Base-by-base conservation (phyloP, 2,113 vertebrate genomes). In the Sphyrna mokarran region DNA sequence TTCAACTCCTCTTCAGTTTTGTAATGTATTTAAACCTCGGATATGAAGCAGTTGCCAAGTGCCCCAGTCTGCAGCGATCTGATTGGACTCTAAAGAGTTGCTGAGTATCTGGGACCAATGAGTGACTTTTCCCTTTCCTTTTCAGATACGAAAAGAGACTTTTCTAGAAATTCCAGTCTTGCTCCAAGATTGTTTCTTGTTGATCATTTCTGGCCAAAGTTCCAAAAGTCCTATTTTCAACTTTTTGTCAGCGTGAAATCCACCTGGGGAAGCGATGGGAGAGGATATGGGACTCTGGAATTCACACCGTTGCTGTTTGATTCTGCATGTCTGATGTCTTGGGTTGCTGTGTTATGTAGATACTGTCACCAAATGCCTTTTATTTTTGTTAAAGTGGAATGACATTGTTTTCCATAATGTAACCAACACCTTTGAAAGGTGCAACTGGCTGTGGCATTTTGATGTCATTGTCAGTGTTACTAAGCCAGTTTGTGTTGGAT, bases 61-160 rank as follows among this genome's bases (percentile, higher is more conserved):
- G n/a, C 37, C n/a, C 33, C 10, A 1, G n/a, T 33, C 10, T n/a
- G 29, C 43, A 48, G 43, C 3, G 43, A 48, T 48, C 43, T 48
- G 43, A 48, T 48, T 3, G 3, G 43, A 48, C 43, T 48, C 43
- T 48, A 48, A 48, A 3, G 43, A 48, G 43, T 48, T 48, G 3
- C 43, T 48, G 43, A 3, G 43, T 48, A 37, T 80, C 11, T 37
- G n/a, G 14, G n/a, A 16, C 2, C 33, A 48, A 48, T 48, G 43
- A 48, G 78, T 80, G 78, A 80, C 18, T 87, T 10, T 96, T 37
- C 40, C 18, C 18, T 87, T 10, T 96, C 33, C 40, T 22, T 5
- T 89, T 48, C 97, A 99, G 99, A 96, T 99, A 99, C 0, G 99
- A 99, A 97, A 99, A 99, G 96, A 98, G 99, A 66, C 98, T 99